Conservation (phyloP, 2,888 invertebrate species). For the Hermaeophaga mercurialis region DNA sequence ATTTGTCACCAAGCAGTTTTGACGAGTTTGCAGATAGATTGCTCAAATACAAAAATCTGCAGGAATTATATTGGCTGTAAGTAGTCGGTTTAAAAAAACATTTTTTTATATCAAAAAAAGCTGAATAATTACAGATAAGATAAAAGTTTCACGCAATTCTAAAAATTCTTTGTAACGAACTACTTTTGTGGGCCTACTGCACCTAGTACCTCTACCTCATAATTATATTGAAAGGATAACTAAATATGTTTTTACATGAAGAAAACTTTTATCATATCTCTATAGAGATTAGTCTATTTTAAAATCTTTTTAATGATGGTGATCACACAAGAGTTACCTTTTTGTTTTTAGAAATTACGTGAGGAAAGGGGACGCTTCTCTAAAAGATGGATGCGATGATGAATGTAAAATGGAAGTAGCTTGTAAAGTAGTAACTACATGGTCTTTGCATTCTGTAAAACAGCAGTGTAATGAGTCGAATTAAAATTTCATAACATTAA, state of each 20-base stretch:
- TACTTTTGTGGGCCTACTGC: not conserved
- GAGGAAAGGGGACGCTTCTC: slow-evolving; percentile 40
- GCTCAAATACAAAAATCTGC: slow-evolving; percentile 60
- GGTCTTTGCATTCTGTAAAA: slow-evolving; percentile 15
- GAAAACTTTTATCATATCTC: no score
- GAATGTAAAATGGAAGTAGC: slow-evolving; percentile 22
- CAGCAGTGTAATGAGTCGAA: not conserved
- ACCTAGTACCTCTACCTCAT: not conserved
- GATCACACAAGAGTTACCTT: not conserved
- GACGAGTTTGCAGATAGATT: slow-evolving; percentile 65
- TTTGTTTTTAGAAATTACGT: slow-evolving; percentile 39
- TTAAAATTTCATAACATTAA: no score
- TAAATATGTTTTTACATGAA: not conserved
- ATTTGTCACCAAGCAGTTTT: slow-evolving; percentile 68
- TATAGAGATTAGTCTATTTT: no score
- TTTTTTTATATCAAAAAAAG: no score
- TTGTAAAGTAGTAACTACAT: slow-evolving; percentile 20
- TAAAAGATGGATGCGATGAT: slow-evolving; percentile 43
- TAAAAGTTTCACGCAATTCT: not conserved
- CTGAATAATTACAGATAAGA: no score
- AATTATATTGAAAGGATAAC: not conserved
- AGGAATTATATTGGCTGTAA: slow-evolving; percentile 57
- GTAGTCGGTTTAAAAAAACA: no score
- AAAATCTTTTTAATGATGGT: not conserved
- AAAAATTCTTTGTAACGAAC: not conserved